Percentiles rank a stretch among this genome's conserved stretches.
Conservation (phyloP, 2,888 invertebrate species). For the Dexiosoma caninum region DNA sequence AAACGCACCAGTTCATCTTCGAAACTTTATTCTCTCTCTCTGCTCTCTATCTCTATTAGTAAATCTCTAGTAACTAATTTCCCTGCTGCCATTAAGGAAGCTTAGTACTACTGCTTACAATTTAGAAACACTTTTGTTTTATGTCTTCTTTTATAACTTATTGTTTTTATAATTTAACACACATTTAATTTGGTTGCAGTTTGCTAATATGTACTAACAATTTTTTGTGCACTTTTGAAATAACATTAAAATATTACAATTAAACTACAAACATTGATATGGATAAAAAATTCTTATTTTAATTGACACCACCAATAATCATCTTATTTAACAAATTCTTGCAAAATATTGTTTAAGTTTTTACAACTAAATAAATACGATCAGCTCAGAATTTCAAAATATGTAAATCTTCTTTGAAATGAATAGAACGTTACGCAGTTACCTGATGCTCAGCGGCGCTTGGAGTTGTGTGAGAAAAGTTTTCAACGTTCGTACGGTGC, state of each 20-base stretch:
- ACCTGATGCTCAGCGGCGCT: constrained; percentile 85
- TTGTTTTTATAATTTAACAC: no score
- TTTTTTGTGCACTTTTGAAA: not conserved
- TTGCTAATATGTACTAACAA: not conserved
- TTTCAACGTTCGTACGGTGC: constrained; percentile 83
- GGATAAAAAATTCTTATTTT: not conserved
- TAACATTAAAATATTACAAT: not conserved
- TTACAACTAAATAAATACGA: no score
- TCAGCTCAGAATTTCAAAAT: not conserved
- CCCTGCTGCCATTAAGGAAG: no score
- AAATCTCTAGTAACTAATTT: no score
- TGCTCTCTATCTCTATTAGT: no score
- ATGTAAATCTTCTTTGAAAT: not conserved
- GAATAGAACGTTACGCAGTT: constrained; percentile 81
- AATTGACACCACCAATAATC: not conserved
- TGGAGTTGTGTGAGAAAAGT: constrained; percentile 83
- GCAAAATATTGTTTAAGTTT: no score
- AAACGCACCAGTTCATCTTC: no score
- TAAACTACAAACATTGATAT: no score
- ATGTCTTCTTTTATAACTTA: no score
- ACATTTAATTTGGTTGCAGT: not conserved
- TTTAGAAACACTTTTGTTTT: no score
- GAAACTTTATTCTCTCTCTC: no score
- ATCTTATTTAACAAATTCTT: not conserved
- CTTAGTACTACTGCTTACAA: no score